Base-by-base conservation (phyloP, 2,113 vertebrate genomes). In the Sitta europaea region DNA sequence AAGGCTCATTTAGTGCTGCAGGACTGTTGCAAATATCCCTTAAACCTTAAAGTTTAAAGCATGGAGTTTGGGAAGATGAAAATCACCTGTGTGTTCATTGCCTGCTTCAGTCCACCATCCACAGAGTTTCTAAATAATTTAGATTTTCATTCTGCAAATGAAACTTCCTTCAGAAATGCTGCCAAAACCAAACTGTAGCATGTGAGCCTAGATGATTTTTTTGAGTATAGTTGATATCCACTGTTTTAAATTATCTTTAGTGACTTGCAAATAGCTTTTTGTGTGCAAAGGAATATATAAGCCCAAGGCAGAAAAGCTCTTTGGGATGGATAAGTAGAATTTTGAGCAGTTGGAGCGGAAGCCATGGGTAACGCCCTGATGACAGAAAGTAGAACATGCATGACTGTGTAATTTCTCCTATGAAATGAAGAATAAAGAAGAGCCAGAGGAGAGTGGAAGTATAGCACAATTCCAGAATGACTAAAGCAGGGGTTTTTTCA, bases 191-290 rank as follows among this genome's bases (percentile, higher is more conserved):
- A 79, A 28, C 23, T 40, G 17, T 45, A 76, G 43, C 35, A 38
- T 25, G 20, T 0, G 0, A 90, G n/a, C 7, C 7, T 13, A 2
- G 22, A 21, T 0, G 0, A 10, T 22, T 50, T 55, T 66, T 55
- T 70, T 28, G 2, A 9, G 1, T 45, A 3, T 40, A 14, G 29
- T 50, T 66, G 58, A 42, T 92, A 63, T 16, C 9, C 7, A 5
- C 22, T 58, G 15, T 68, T 80, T 58, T 87, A 65, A 68, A 68
- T 84, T 70, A 21, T 24, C 61, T 71, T 82, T 47, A 36, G 36
- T 47, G 47, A 25, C 1, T 76, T 80, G 42, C 58, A 83, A 68
- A n/a, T 61, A 72, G 21, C 20, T 36, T 51, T 86, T 79, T 54
- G 45, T n/a, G 11, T 65, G 67, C 31, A n/a, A 40, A 29, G 27